Conservation (phyloP, 1,140 invertebrate genomes). For the Lepidurus couesii region DNA sequence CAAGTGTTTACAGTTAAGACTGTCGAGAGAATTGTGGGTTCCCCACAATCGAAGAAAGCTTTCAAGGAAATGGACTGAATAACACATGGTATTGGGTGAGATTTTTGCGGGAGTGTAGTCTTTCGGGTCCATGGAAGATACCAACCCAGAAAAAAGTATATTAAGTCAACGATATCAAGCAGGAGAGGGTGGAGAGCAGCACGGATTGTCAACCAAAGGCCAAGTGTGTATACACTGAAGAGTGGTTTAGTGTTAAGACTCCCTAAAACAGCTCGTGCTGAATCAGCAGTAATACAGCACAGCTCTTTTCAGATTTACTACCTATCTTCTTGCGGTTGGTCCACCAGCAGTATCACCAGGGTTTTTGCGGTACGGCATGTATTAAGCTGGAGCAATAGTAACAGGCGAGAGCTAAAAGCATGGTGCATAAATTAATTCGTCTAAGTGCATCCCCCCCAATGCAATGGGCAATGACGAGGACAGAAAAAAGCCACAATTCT, state of each 20-base stretch:
- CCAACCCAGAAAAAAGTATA: no score
- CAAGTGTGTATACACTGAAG: not conserved
- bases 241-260: not conserved
- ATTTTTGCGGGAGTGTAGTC: not conserved
- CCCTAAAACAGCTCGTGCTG: not conserved
- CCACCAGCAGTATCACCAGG: not conserved
- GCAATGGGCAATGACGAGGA: not conserved
- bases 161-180: not conserved
- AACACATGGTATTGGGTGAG: not conserved
- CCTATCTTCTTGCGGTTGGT: not conserved
- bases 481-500: no score
- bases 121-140: not conserved
- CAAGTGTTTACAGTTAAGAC: not conserved
- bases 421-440: conserved; percentile 22
- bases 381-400: not conserved
- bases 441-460: not conserved
- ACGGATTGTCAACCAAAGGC: conserved; percentile 4
- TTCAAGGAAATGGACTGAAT: conserved; percentile 14
- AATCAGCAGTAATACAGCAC: conserved; percentile 1
- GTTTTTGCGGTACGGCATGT: not conserved
- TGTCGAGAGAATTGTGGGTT: not conserved
- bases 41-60: conserved; percentile 2
- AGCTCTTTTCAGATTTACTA: conserved; percentile 22
- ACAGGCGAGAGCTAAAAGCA: conserved; percentile 10
- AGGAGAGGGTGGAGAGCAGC: not conserved